Conservation (phyloP, 2,797 vertebrate species). For the Austrolebias charrua region DNA sequence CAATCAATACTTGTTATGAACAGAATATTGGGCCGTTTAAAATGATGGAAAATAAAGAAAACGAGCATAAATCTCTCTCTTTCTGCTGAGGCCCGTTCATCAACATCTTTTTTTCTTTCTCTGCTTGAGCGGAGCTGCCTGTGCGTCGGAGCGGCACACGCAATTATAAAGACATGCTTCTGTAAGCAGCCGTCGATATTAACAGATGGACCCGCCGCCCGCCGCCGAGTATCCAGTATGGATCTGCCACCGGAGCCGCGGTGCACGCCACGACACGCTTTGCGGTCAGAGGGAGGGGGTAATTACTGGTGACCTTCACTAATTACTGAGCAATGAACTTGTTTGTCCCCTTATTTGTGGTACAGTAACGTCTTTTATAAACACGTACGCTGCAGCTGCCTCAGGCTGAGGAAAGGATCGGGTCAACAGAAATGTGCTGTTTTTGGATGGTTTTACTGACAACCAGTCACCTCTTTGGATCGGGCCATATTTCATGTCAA, state of each 20-base stretch:
- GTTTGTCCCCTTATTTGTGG: conserved; percentile 4
- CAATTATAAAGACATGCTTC: conserved; percentile 57
- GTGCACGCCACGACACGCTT: conserved; percentile 13
- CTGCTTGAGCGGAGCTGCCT: conserved; percentile 12
- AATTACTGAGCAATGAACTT: conserved; percentile 5
- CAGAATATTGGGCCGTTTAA: conserved; percentile 34
- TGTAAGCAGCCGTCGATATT: conserved; percentile 41
- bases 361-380: neutral
- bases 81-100: too few species aligned
- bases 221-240: conserved; percentile 29
- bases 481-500: too few species aligned
- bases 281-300: conserved; percentile 10
- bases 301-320: conserved; percentile 30
- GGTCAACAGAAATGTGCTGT: too few species aligned
- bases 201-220: conserved; percentile 19
- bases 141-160: conserved; percentile 22
- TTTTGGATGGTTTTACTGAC: too few species aligned
- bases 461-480: too few species aligned
- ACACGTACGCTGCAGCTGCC: neutral
- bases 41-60: conserved; percentile 17
- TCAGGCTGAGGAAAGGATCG: too few species aligned
- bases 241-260: conserved; percentile 17
- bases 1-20: conserved; percentile 52
- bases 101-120: neutral
- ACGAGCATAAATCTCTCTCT: neutral